Conservation (phyloP, 2,888 invertebrate genomes). For the Mylabris sibirica region DNA sequence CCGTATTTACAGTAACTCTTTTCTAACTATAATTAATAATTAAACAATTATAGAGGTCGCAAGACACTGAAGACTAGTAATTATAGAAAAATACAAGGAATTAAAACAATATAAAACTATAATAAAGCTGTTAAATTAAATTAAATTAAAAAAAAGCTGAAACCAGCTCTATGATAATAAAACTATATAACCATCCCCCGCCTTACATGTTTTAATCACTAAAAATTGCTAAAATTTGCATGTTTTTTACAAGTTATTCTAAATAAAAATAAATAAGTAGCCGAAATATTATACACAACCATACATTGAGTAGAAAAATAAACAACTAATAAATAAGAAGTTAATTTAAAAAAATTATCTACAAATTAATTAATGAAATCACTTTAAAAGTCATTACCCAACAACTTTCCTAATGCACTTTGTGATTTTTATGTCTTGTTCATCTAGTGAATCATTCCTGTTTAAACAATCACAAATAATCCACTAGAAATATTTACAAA, state of each 20-base stretch:
- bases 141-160: background rate
- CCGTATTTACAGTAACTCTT: constrained; percentile 27
- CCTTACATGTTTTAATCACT: background rate
- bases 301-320: constrained; percentile 39
- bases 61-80: constrained; percentile 26
- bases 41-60: constrained; percentile 21
- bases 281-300: constrained; percentile 33
- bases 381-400: constrained; percentile 29
- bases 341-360: constrained; percentile 27
- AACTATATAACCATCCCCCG: background rate
- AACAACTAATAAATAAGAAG: constrained; percentile 29
- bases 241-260: background rate
- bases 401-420: constrained; percentile 50
- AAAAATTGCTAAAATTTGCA: background rate
- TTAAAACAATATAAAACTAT: background rate
- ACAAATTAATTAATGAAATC: constrained; percentile 21
- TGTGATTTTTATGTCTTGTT: constrained; percentile 46
- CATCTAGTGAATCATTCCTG: constrained; percentile 39
- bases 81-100: constrained; percentile 34
- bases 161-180: too few species aligned
- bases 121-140: background rate
- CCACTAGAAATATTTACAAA: background rate
- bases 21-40: background rate
- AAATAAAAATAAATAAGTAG: constrained; percentile 9
- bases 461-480: background rate